These are phyloP conservation scores for Mythimna vitellina DNA, from an alignment of 2,888 invertebrate genomes.

Conservation along the genomic window DNA sequence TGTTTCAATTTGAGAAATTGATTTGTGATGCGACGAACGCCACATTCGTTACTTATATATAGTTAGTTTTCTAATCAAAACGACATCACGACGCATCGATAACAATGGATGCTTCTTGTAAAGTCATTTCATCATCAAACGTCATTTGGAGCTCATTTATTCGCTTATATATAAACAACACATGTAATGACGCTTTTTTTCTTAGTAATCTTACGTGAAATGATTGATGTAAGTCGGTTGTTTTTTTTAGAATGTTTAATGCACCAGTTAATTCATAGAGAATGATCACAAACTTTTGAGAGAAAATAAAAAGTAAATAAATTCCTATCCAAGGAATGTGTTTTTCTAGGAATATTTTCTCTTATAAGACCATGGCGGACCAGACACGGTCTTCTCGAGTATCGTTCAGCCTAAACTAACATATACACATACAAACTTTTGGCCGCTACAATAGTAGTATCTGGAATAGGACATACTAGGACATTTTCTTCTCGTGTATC, in stretches of 20 bases:
- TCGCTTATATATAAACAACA: conserved; percentile 60
- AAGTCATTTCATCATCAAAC: conserved; percentile 66
- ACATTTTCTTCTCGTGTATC: too few species aligned
- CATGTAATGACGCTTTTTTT: conserved; percentile 57
- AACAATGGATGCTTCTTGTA: conserved; percentile 67
- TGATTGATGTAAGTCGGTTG: conserved; percentile 49
- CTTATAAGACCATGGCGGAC: too few species aligned
- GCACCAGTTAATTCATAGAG: conserved; percentile 24
- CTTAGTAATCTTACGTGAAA: conserved; percentile 36
- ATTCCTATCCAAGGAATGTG: too few species aligned
- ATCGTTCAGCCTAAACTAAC: too few species aligned
- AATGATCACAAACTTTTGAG: not conserved
- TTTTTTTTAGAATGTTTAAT: not conserved
- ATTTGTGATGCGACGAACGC: conserved; percentile 78
- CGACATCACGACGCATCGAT: conserved; percentile 72
- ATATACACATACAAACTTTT: too few species aligned
- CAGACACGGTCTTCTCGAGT: too few species aligned
- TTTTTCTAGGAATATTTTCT: too few species aligned
- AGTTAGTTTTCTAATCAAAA: conserved; percentile 71
- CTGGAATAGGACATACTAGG: too few species aligned
- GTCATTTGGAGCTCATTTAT: conserved; percentile 66
- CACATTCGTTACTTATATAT: conserved; percentile 66
- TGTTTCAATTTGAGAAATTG: conserved; percentile 86
- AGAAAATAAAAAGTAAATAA: too few species aligned
- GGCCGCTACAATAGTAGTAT: too few species aligned